Base-by-base conservation (phyloP, 2,797 vertebrate species). In the Echiichthys vipera region DNA sequence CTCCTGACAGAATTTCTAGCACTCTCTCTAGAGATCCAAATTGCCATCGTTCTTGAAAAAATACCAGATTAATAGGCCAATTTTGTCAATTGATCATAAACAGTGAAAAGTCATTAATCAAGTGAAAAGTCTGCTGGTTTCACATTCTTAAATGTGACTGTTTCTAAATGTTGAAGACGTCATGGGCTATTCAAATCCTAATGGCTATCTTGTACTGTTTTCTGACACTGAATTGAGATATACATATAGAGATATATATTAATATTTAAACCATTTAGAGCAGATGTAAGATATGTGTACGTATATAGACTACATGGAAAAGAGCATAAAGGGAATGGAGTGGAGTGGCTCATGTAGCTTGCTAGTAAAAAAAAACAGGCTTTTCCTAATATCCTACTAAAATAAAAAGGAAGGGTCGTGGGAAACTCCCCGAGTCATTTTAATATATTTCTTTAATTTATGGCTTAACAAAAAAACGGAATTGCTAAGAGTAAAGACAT, bases 361-460 rank as follows among this genome's bases (percentile, higher is more conserved):
- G 25, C 20, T 40, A n/a, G 51, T 37, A 25, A 54, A 72, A 47
- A 49, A 10, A 66, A 45, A 25, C 9, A 17, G 42, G 20, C 11
- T 49, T 11, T 18, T 65, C 30, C 18, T 30, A 7, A 29, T 45
- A 20, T 11, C 20, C 27, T 22, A 12, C 24, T 39, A 40, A 64
- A 50, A n/a, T 5, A 55, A 54, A 39, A 11, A 17, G 22, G 30
- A 40, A 10, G 8, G 13, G n/a, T 58, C 51, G 24, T 37, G 3
- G 39, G 11, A 56, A 69, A 20, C 25, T 45, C 69, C 53, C 39
- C 30, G 13, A 30, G 24, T 58, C 2, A 22, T 54, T 68, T 65
- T n/a, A n/a, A n/a, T 32, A 42, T 39, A 65, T 57, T 62, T 20
- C 13, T 57, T 65, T 20, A 13, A 58, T 69, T 71, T 42, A 40